phyloP scores from a whole-genome alignment of 2,797 vertebrate species.

The Alca torda region DNA sequence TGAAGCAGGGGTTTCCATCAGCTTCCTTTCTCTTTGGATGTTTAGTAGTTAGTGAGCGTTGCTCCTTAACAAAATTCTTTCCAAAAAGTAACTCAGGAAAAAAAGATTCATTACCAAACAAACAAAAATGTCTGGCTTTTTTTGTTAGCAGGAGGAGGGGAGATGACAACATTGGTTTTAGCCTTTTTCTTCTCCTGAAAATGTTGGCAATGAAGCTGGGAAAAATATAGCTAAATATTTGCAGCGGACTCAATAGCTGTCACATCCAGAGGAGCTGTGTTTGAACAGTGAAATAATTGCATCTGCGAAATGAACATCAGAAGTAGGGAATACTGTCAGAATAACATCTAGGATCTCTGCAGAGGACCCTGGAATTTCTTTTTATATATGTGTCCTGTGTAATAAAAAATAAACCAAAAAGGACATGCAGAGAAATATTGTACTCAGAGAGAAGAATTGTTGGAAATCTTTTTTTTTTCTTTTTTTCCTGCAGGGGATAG shows the following conservation, averaged over 20 bases:
- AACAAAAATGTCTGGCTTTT: not conserved
- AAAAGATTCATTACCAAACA: constrained; percentile 3
- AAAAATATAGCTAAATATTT: constrained; percentile 44
- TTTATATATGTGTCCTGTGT: not conserved
- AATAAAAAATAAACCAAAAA: not conserved
- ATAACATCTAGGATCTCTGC: not conserved
- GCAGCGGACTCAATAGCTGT: not conserved
- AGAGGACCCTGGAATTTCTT: not conserved
- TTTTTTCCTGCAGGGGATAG: not conserved
- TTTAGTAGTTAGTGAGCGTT: not conserved
- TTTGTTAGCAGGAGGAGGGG: not conserved
- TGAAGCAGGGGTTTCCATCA: not conserved
- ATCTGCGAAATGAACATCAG: not conserved
- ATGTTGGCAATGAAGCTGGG: not conserved
- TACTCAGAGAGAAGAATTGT: not conserved
- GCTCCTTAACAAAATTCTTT: not conserved
- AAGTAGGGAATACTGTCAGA: not conserved
- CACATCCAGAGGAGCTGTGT: not conserved
- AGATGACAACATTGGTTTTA: not conserved
- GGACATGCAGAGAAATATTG: not conserved
- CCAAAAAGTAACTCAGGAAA: constrained; percentile 11
- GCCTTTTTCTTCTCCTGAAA: not conserved
- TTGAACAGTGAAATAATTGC: constrained; percentile 2
- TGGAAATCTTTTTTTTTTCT: not conserved
- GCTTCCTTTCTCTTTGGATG: not conserved